Conservation (phyloP, 2,888 invertebrate genomes). For the Beris morrisii region DNA sequence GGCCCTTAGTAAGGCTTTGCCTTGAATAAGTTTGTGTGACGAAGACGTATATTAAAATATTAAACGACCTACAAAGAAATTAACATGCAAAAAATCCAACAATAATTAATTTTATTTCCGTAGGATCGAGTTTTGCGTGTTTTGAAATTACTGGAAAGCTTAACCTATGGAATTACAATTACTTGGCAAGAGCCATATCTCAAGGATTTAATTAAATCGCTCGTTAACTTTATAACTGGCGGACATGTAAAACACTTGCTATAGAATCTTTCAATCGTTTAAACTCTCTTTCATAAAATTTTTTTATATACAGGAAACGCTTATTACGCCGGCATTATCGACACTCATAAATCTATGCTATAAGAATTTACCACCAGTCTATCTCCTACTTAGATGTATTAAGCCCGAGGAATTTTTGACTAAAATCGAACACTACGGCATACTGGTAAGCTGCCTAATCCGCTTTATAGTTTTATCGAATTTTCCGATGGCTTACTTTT, state of each 20-base stretch:
- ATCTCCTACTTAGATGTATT: slow-evolving; percentile 65
- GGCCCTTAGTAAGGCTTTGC: no score
- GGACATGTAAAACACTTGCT: slow-evolving; percentile 54
- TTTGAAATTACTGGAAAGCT: slow-evolving; percentile 60
- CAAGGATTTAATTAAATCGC: slow-evolving; percentile 56
- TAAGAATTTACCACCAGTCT: slow-evolving; percentile 74
- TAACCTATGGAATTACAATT: slow-evolving; percentile 77
- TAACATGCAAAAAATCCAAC: no score
- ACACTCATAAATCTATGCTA: slow-evolving; percentile 79
- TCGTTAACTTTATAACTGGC: slow-evolving; percentile 68
- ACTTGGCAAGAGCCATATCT: slow-evolving; percentile 80
- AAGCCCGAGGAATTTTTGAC: slow-evolving; percentile 11
- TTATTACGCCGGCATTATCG: slow-evolving; percentile 61
- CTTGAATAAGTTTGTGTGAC: no score
- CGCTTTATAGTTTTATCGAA: slow-evolving; percentile 17
- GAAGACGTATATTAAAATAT: no score
- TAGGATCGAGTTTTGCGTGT: slow-evolving; percentile 48
- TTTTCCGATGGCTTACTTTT: slow-evolving; percentile 7
- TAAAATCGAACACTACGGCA: slow-evolving; percentile 22
- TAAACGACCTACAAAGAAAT: no score
- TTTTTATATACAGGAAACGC: slow-evolving; percentile 8
- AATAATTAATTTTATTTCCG: no score
- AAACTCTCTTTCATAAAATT: slow-evolving; percentile 9
- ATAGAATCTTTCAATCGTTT: neutral
- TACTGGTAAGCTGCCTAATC: slow-evolving; percentile 9